Base-by-base conservation (phyloP, 2,797 vertebrate genomes). In the Euthynnus affinis region DNA sequence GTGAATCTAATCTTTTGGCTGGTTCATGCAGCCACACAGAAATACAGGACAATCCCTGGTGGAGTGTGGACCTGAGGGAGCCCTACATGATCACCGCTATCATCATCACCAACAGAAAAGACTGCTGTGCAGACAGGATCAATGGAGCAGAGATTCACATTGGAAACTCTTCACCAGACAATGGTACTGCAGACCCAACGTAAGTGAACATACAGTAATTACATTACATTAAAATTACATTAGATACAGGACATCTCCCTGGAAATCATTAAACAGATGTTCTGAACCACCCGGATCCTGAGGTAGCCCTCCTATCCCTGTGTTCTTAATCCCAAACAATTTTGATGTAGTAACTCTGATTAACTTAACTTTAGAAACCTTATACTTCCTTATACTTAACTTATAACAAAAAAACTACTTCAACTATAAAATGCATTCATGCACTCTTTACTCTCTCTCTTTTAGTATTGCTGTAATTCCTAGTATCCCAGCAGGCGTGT, bases 81-180 rank as follows among this genome's bases (percentile, higher is more conserved):
- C 17, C 12, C 1, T 87, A 92, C 81, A 56, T 84, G 10, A 53
- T 94, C 25, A 81, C 73, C 61, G 84, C 85, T 1, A 27, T 94
- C 22, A 49, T 1, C 49, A 55, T 94, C 72, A 86, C 76, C 37
- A 94, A 92, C 83, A 88, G 81, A 83, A 49, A 57, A 48, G 89
- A 93, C 62, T 63, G 29, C 64, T 74, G 69, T 55, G 0, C 3
- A 3, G 0, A 55, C 0, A 74, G 69, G 20, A 13, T 94, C 9
- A 69, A 85, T 0, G 77, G 87, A 2, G 76, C 86, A 3, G 3
- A 84, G 66, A 79, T 94, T 60, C 76, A 83, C 40, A 68, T 94
- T 0, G 90, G 90, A 12, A 87, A 84, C 79, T 88, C 86, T 6
- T 34, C 86, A 49, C 0, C 3, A 27, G 27, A 27, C 27, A 27